Evolutionary conservation across 2,113 vertebrate genomes (phyloP).

Genomic region (Morphnarchus princeps): DNA sequence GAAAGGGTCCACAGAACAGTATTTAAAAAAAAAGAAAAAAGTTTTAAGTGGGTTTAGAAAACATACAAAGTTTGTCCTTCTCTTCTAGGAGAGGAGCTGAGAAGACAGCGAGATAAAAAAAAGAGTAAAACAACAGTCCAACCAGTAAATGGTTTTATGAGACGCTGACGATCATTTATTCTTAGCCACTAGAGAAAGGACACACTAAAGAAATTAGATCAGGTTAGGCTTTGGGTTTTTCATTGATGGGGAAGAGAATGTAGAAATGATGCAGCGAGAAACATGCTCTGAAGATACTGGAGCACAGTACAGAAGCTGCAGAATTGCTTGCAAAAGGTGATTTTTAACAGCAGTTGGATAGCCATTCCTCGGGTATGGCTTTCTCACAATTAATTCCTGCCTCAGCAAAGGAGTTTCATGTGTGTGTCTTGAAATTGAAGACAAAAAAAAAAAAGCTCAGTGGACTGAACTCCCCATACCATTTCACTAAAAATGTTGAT

Average conservation of each 20-base stretch:
- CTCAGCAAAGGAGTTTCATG: background rate
- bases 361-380: background rate
- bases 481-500: background rate
- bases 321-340: background rate
- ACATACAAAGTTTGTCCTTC: background rate
- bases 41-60: background rate
- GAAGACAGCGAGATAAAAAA: background rate
- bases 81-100: background rate
- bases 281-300: background rate
- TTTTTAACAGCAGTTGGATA: background rate
- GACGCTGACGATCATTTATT: background rate
- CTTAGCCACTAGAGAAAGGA: background rate
- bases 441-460: too few relatives aligned
- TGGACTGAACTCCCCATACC: background rate
- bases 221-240: background rate
- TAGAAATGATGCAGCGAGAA: background rate
- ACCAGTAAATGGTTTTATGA: background rate
- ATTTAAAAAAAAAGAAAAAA: background rate
- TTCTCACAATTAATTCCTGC: background rate
- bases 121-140: background rate
- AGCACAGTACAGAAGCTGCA: background rate
- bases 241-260: background rate
- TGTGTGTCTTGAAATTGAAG: background rate
- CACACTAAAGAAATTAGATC: background rate
- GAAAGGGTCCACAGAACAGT: background rate